Conservation (phyloP, 2,888 invertebrate species). For the Polyommatus icarus region DNA sequence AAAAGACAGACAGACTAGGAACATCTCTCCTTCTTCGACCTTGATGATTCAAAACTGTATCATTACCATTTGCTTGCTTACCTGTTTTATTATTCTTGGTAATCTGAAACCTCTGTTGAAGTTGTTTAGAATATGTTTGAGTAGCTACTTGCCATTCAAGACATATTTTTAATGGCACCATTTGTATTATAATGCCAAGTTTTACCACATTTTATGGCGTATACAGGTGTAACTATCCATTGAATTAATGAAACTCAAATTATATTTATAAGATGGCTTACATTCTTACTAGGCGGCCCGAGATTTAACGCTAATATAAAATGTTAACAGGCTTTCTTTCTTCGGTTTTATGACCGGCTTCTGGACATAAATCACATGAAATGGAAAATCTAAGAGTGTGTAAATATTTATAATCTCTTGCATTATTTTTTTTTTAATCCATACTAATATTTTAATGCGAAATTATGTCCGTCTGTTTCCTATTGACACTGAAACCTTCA, state of each 20-base stretch:
- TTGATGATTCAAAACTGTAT: neutral
- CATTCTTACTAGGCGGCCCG: neutral
- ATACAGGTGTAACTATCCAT: neutral
- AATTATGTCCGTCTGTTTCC: neutral
- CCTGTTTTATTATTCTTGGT: neutral
- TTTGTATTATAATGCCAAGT: neutral
- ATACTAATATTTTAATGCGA: neutral
- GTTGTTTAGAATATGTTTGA: neutral
- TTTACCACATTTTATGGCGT: neutral
- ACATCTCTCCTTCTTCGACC: too few relatives aligned
- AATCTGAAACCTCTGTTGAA: neutral
- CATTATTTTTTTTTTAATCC: too few relatives aligned
- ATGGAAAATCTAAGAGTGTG: neutral
- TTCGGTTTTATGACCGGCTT: neutral
- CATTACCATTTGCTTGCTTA: too few relatives aligned
- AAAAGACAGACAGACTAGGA: too few relatives aligned
- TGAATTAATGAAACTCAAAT: neutral
- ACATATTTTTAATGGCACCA: neutral
- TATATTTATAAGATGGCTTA: neutral
- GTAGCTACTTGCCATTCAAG: neutral
- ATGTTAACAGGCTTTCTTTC: neutral
- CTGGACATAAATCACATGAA: neutral
- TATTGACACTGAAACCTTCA: too few relatives aligned
- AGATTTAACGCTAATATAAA: neutral
- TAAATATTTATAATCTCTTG: neutral